Base-by-base conservation (phyloP, 2,113 vertebrate genomes). In the Chloroceryle aenea region DNA sequence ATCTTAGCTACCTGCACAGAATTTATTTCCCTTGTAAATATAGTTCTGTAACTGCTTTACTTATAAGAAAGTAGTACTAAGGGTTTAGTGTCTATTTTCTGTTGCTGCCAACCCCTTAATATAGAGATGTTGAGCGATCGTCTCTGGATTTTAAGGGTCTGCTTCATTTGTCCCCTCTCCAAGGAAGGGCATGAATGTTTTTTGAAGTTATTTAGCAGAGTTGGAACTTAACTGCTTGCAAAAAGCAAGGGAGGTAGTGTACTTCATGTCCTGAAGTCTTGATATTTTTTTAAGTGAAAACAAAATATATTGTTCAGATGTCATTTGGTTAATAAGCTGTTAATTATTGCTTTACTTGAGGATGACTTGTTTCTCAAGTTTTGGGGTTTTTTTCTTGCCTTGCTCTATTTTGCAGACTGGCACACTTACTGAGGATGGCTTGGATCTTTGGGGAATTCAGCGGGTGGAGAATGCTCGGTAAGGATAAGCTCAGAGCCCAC, bases 391-490 rank as follows among this genome's bases (percentile, higher is more conserved):
- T 19, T 81, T 69, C 22, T 45, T 86, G 11, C n/a, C 8, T 11
- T 87, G 32, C 9, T 18, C 34, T 91, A 6, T 71, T 74, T 96
- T 91, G 26, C 87, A 99, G 99, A 99, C 99, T 75, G 99, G 99
- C 93, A 99, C 99, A 18, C 98, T 99, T 55, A 99, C 99, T 58
- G 99, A 99, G 97, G 99, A 99, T 95, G 99, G 99, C 67, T 98
- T 99, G 95, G 99, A 99, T 93, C 98, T 99, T 38, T 99, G 99
- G 99, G 99, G 99, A 62, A 98, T 99, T 85, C 99, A 99, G 13
- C 98, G 99, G 95, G 98, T 98, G 59, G 99, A 99, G 92, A 98
- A 98, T 81, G 96, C 98, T 95, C 71, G 98, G 99, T 99, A 98
- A 98, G 96, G 66, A 77, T 32, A 47, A 93, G 30, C 72, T 94